Base-by-base conservation (phyloP, 2,888 invertebrate species). In the Amblyjoppa fuscipennis region DNA sequence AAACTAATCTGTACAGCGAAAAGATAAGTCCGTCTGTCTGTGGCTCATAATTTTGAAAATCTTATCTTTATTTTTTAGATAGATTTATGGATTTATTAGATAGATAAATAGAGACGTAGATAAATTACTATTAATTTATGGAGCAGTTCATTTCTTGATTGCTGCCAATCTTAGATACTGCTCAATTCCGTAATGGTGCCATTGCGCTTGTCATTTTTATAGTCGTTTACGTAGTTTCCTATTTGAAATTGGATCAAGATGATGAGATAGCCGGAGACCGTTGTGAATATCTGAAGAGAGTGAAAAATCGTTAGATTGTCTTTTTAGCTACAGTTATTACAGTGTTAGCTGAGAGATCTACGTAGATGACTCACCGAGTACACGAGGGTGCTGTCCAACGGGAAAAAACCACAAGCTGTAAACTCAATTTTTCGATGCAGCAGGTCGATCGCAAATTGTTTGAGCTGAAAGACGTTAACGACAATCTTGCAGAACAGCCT, bases 391-490 rank as follows among this genome's bases (percentile, higher is more conserved):
- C 90, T 89, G 81, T 93, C 90, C 25, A 93, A 85, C 2, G 81
- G 71, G 38, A 93, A 92, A 66, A 91, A 88, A 66, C 90, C 92
- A 31, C 87, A 90, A 9, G 90, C 92, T 51, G 92, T 90, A 61
- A 93, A 93, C 31, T 84, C 81, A 59, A 92, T 83, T 38, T 86
- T 87, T 41, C 88, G 87, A 74, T 88, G 89, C 7, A 90, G 79
- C n/a, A 92, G 87, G 68, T 92, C 90, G 69, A 91, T 88, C 5
- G 89, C 89, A 76, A 93, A 93, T 76, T 89, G 71, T 70, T 89
- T 81, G 3, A 93, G 86, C 93, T 93, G 75, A 6, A 88, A 92
- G 38, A 28, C 25, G 3, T 2, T 13, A 28, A 25, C 3, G 51
- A n/a, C 3, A n/a, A n/a, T n/a, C 6, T 9, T 20, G 20, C 11